Evolutionary conservation across 2,888 invertebrate genomes (phyloP).

Genomic region (Eilema griseolum): DNA sequence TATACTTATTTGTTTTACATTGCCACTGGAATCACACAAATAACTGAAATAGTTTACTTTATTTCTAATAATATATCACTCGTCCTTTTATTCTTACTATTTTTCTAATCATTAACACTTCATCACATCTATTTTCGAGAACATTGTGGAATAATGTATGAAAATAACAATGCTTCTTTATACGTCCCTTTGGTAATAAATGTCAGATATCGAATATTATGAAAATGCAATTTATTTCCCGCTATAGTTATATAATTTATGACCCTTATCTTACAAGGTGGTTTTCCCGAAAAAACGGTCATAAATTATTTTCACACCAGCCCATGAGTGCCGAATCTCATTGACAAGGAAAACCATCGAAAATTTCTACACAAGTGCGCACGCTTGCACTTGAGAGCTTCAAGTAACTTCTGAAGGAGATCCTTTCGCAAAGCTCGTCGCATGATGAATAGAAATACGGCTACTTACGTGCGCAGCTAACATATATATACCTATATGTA

Average conservation of each 20-base stretch:
- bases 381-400: slow-evolving; percentile 31
- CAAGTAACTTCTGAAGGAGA: slow-evolving; percentile 31
- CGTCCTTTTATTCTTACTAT: neutral
- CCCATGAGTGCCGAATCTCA: slow-evolving; percentile 16
- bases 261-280: slow-evolving; percentile 2
- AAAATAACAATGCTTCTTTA: slow-evolving; percentile 1
- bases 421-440: slow-evolving; percentile 26
- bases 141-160: slow-evolving; percentile 4
- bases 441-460: slow-evolving; percentile 37
- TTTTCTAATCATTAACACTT: neutral
- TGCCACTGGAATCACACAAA: neutral
- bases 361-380: slow-evolving; percentile 27
- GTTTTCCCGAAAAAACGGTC: slow-evolving; percentile 8
- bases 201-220: slow-evolving; percentile 4
- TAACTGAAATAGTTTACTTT: neutral
- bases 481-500: slow-evolving; percentile 10
- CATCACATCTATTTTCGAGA: slow-evolving; percentile 3
- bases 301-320: slow-evolving; percentile 15
- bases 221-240: slow-evolving; percentile 3
- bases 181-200: slow-evolving; percentile 4
- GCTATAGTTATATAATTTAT: slow-evolving; percentile 4
- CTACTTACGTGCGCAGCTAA: slow-evolving; percentile 17
- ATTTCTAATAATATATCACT: neutral
- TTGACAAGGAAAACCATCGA: slow-evolving; percentile 27
- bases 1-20: neutral